Conservation (phyloP, 2,797 vertebrate species). For the Poecile montanus region DNA sequence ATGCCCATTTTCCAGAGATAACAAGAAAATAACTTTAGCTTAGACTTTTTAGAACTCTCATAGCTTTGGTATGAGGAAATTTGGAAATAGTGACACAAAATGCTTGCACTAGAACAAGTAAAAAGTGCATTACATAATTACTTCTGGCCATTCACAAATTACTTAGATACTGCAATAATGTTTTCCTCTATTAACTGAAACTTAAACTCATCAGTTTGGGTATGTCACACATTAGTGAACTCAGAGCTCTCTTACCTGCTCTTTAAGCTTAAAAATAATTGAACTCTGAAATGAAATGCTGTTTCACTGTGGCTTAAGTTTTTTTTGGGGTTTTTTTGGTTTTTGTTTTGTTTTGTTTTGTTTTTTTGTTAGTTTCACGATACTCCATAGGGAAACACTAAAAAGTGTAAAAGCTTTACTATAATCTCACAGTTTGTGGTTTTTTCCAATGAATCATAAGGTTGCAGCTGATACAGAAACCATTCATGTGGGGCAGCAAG, state of each 20-base stretch:
- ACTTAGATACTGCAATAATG: background rate
- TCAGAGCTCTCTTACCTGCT: background rate
- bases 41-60: background rate
- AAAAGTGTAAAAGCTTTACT: background rate
- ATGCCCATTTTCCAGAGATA: background rate
- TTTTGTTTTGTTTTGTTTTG: background rate
- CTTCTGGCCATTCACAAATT: background rate
- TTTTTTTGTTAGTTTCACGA: background rate
- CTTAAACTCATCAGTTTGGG: background rate
- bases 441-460: background rate
- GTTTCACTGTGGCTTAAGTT: background rate
- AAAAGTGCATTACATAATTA: background rate
- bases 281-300: background rate
- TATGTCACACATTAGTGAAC: background rate
- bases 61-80: background rate
- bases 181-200: background rate
- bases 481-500: background rate
- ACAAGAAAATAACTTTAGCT: background rate
- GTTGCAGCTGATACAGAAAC: background rate
- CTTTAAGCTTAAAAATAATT: background rate
- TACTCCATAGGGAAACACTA: background rate
- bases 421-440: background rate
- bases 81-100: background rate
- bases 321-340: background rate
- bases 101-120: background rate